Evolutionary conservation across 2,797 vertebrate species (phyloP), one percentile per base, ranked within the genome.

Genomic region (Adelosebastes latens): DNA sequence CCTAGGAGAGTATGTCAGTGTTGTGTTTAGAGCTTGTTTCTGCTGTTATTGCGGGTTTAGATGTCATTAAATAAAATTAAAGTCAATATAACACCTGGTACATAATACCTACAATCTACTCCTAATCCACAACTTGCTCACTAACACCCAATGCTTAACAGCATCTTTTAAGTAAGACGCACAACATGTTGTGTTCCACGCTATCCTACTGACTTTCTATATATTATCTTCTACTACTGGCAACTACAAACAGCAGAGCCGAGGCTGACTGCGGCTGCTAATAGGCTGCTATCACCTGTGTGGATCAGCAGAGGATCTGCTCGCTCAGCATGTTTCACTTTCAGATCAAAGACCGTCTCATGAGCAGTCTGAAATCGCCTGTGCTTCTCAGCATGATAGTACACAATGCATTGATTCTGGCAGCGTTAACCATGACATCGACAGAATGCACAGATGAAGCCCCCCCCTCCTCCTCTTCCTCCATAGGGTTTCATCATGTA

Each of bases 291-390:
- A 78, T 68, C 7, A 67, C 39, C 80, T 70, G 61, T 72, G 61
- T 58, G 71, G 74, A 86, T 90, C 65, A 62, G 75, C 31, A 42
- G 62, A 81, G 67, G 61, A 22, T 83, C 58, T 32, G 56, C 70
- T 58, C 79, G 85, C 84, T 63, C 80, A 67, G 83, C 72, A 75
- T 70, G 80, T 72, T 88, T 89, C 64, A 68, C 82, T 76, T 77
- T 71, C 66, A 71, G 70, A 89, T 91, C 86, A 92, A 89, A 93
- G 80, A 65, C 59, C 16, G 86, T 84, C 79, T 88, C 82, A 69
- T 74, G 81, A 81, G 88, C 59, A 77, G 81, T 67, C 75, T 83
- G 85, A 72, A 89, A 87, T 87, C 74, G 62, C 84, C 79, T 70
- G 55, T 72, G 85, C 67, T 52, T 79, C 86, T 81, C 85, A 88